phyloP scores from a whole-genome alignment of 2,113 vertebrate genomes.

The Phocoena sinus region DNA sequence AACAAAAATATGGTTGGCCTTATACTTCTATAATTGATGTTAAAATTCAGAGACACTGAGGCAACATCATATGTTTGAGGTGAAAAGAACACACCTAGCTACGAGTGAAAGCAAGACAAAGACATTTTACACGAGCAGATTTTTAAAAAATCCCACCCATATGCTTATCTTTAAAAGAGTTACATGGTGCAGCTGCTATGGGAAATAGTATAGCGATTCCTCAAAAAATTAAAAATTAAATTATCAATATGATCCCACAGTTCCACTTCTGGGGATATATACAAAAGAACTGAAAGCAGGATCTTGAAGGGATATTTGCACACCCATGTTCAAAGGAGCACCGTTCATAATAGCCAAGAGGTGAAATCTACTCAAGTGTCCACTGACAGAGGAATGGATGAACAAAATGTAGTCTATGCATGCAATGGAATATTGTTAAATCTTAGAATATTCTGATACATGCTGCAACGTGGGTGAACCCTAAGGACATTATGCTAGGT shows the following conservation, averaged over 20 bases:
- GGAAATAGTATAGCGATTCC: neutral
- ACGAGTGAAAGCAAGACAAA: neutral
- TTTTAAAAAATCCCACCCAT: neutral
- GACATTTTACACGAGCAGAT: neutral
- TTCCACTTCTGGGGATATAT: neutral
- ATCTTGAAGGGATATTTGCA: neutral
- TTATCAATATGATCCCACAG: neutral
- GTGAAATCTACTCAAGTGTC: neutral
- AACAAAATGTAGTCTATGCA: neutral
- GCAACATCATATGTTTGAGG: neutral
- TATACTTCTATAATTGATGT: neutral
- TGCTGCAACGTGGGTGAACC: neutral
- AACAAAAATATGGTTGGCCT: neutral
- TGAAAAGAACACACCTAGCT: neutral
- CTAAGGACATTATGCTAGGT: neutral
- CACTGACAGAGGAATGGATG: neutral
- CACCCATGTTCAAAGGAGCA: neutral
- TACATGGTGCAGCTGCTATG: neutral
- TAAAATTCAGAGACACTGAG: neutral
- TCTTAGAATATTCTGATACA: neutral
- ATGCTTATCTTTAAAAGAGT: neutral
- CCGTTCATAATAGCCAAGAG: neutral
- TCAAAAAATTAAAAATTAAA: neutral
- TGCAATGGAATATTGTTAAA: neutral
- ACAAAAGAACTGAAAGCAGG: neutral